Evolutionary conservation across 2,113 vertebrate species (phyloP).

Genomic region (Apaloderma vittatum): DNA sequence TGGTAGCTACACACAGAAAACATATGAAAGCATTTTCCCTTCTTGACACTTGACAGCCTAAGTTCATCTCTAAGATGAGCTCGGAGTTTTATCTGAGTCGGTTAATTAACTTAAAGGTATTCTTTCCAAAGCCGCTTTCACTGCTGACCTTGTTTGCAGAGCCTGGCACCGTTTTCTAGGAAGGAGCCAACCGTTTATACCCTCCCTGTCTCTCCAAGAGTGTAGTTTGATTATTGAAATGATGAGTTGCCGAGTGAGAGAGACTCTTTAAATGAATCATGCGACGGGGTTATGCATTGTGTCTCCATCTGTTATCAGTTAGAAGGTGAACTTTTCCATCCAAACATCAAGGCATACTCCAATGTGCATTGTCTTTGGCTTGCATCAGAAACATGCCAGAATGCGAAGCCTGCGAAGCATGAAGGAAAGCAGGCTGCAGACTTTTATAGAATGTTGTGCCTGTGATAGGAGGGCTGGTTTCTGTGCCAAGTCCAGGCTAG

Average conservation of each 20-base stretch:
- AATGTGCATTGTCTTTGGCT: neutral
- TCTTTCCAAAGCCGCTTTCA: neutral
- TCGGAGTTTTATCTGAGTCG: constrained; percentile 9
- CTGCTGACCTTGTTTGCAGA: neutral
- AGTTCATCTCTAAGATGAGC: neutral
- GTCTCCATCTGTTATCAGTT: neutral
- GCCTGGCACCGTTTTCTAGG: neutral
- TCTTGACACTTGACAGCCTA: neutral
- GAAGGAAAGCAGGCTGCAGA: neutral
- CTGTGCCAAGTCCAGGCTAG: neutral
- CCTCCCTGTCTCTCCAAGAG: neutral
- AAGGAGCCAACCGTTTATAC: neutral
- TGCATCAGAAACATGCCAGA: neutral
- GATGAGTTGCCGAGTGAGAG: neutral
- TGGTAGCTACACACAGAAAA: neutral
- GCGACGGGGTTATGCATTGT: neutral
- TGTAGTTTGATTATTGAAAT: neutral
- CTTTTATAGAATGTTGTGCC: neutral
- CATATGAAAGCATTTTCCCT: neutral
- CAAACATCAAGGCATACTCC: neutral
- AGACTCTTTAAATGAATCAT: neutral
- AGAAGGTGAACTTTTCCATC: constrained; percentile 18
- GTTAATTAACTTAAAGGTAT: neutral
- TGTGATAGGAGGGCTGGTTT: neutral
- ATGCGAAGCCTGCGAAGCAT: neutral